Conservation (phyloP, 2,797 vertebrate genomes). For the Trichosurus vulpecula region DNA sequence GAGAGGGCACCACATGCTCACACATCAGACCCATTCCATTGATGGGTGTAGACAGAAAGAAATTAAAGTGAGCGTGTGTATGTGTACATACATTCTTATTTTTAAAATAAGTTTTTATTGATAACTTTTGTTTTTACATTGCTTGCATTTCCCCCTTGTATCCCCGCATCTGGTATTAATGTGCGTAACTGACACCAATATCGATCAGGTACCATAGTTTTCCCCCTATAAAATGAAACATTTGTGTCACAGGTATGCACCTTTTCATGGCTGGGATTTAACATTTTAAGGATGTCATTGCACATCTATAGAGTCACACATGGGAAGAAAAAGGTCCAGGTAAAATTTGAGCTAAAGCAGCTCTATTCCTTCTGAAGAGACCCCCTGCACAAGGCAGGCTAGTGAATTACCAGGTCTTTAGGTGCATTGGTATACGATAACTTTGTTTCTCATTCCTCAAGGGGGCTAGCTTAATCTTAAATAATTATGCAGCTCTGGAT, state of each 20-base stretch:
- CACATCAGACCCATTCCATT: background rate
- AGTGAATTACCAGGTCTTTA: background rate
- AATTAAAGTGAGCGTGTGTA: background rate
- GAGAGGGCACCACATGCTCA: slow-evolving; percentile 81
- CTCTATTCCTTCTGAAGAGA: background rate
- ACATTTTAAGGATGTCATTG: background rate
- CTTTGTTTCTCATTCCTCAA: background rate
- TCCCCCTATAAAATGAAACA: background rate
- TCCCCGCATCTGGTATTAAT: background rate
- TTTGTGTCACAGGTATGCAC: background rate
- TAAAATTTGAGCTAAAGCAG: background rate
- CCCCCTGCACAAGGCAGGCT: background rate
- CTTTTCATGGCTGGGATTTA: background rate
- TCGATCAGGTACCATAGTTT: background rate
- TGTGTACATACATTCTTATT: background rate
- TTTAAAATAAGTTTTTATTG: background rate
- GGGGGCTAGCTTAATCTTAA: background rate
- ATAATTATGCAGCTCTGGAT: background rate
- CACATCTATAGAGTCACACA: background rate
- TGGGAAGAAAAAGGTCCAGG: background rate
- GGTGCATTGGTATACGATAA: background rate
- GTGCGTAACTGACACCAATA: background rate
- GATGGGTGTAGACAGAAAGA: background rate
- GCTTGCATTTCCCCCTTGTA: background rate
- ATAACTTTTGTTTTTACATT: background rate